These are phyloP conservation scores for Hypotaenidia okinawae DNA, from an alignment of 2,797 vertebrate genomes.

Conservation along the genomic window DNA sequence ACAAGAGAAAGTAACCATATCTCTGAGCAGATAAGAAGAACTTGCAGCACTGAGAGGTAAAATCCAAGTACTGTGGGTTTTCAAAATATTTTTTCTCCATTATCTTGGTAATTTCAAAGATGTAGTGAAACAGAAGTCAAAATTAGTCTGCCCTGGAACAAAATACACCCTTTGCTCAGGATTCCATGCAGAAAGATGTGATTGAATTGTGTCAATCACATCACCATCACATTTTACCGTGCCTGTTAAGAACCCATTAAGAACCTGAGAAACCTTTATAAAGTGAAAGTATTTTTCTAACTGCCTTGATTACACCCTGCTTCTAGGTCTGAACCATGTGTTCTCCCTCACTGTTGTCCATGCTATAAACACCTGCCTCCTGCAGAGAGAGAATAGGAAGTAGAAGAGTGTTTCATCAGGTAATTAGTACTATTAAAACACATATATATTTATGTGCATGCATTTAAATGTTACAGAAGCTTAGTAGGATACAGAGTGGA, in stretches of 20 bases:
- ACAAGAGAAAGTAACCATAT: not conserved
- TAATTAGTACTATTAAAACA: slow-evolving; percentile 10
- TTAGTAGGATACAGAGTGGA: not conserved
- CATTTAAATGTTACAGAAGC: not conserved
- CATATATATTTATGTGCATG: not conserved
- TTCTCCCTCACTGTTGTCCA: accelerated
- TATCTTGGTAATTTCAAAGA: not conserved
- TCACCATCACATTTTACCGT: not conserved
- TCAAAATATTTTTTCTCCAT: not conserved
- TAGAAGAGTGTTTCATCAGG: not conserved
- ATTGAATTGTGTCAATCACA: not conserved
- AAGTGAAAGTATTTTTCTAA: not conserved
- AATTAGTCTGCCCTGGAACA: not conserved
- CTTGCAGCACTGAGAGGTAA: not conserved
- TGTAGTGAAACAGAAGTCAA: not conserved
- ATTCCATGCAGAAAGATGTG: not conserved
- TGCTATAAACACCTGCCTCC: not conserved
- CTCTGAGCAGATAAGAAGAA: not conserved
- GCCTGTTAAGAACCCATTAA: not conserved
- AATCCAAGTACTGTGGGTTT: not conserved
- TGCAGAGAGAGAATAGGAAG: not conserved
- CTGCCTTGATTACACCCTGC: not conserved
- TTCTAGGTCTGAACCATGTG: not conserved
- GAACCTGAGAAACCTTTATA: not conserved
- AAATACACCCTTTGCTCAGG: not conserved